Conservation (phyloP, 2,797 vertebrate species). For the Pelochelys cantorii region DNA sequence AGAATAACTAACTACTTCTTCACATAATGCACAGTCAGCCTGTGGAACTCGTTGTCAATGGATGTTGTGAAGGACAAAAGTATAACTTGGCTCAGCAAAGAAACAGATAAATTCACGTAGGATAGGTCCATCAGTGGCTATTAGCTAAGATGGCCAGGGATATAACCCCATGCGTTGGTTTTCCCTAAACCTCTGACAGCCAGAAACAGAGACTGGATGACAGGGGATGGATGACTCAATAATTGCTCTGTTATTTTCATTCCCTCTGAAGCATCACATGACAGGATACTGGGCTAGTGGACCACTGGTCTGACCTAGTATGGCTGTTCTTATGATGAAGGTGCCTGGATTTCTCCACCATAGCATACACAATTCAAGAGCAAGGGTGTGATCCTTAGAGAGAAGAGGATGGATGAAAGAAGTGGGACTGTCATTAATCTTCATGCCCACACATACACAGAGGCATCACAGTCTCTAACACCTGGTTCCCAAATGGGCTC, state of each 20-base stretch:
- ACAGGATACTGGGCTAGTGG: background rate
- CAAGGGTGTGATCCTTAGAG: background rate
- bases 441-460: background rate
- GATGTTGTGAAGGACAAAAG: background rate
- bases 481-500: background rate
- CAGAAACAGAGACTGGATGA: background rate
- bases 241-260: background rate
- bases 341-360: background rate
- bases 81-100: background rate
- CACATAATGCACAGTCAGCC: background rate
- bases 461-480: rapidly evolving
- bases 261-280: background rate
- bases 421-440: background rate
- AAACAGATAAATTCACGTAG: background rate
- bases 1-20: background rate
- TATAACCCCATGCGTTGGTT: background rate
- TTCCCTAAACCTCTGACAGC: background rate
- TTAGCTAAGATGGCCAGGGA: background rate
- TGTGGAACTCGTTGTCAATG: background rate
- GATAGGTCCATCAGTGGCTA: background rate
- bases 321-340: background rate
- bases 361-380: background rate
- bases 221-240: background rate
- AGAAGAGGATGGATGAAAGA: background rate
- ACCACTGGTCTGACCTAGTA: background rate